Conservation (phyloP, 2,797 vertebrate species). For the Thalassophryne amazonica region DNA sequence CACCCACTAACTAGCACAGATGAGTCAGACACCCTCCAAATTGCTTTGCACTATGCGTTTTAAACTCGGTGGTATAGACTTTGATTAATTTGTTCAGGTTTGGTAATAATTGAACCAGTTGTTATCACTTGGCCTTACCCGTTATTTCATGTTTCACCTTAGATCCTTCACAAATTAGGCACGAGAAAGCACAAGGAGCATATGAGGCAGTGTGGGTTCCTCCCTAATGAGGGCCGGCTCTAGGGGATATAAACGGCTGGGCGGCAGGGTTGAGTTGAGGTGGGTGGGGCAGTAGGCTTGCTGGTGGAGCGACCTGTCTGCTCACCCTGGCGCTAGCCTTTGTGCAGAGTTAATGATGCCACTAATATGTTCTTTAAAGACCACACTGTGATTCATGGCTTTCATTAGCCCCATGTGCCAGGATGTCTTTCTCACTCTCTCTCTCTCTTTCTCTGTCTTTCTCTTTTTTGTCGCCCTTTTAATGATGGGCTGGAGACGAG, state of each 20-base stretch:
- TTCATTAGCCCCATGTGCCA: constrained; percentile 91
- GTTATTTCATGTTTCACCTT: constrained; percentile 5
- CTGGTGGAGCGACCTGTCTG: constrained; percentile 70
- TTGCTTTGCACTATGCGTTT: too few relatives aligned
- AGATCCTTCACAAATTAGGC: constrained; percentile 12
- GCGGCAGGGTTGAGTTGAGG: constrained; percentile 24
- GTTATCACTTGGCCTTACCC: not conserved
- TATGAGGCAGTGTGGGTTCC: constrained; percentile 36
- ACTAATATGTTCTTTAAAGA: constrained; percentile 82
- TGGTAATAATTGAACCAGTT: not conserved
- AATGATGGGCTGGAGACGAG: constrained; percentile 98
- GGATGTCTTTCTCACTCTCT: constrained; percentile 61
- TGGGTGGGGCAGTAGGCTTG: constrained; percentile 49
- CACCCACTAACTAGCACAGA: too few relatives aligned
- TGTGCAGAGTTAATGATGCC: constrained; percentile 82
- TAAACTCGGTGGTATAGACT: too few relatives aligned
- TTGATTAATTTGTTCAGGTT: not conserved
- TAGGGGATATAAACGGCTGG: constrained; percentile 49
- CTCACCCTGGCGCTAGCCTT: constrained; percentile 73
- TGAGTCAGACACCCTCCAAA: too few relatives aligned
- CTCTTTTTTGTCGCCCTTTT: constrained; percentile 73
- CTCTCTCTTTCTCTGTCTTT: constrained; percentile 32
- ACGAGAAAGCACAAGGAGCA: constrained; percentile 10
- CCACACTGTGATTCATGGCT: constrained; percentile 92
- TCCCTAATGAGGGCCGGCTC: constrained; percentile 55